Evolutionary conservation across 2,113 vertebrate genomes (phyloP), one percentile per base, ranked within the genome.

Genomic region (Upupa epops): DNA sequence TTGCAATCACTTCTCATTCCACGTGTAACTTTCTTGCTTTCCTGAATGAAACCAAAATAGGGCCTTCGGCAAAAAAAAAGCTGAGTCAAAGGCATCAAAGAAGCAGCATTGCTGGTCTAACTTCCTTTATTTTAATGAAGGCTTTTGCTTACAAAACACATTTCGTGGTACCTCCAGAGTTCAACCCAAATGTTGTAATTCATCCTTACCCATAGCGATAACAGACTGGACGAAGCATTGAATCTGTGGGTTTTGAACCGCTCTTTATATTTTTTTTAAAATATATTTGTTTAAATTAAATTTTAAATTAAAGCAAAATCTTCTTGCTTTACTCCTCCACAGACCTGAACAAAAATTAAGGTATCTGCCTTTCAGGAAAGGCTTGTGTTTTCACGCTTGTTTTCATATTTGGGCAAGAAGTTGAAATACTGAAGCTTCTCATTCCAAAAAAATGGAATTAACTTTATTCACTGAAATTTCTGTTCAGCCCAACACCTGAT

Each of bases 121-220:
- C 78, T 89, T 91, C 68, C 79, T 73, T n/a, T 54, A 48, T 85
- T 92, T 93, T 92, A 87, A 79, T 73, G 63, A 70, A 90, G 40
- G 24, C 5, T 52, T 74, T 34, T 75, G 21, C 34, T 54, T 40
- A n/a, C 78, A 72, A 83, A 87, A 66, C 51, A 54, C 7, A 28
- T 87, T 73, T 80, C 4, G 5, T 55, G 22, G 34, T 70, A 51
- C 64, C 31, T 83, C 45, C 75, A 31, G 83, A 92, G 22, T 54
- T 84, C 69, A 78, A 61, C 46, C 49, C 82, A 20, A 83, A 48
- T 59, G 6, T 25, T 85, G 52, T 65, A 92, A 91, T 89, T 89
- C 89, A 58, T 64, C 25, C 13, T 51, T 85, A 87, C 6, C 40
- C 31, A 1, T 13, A 70, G 59, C 87, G 79, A 79, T 13, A 75